A percentile compares a stretch with the other conserved stretches of the same genome.
These are phyloP conservation scores for Plutella xylostella DNA, from an alignment of 2,888 invertebrate species.

Conservation along the genomic window DNA sequence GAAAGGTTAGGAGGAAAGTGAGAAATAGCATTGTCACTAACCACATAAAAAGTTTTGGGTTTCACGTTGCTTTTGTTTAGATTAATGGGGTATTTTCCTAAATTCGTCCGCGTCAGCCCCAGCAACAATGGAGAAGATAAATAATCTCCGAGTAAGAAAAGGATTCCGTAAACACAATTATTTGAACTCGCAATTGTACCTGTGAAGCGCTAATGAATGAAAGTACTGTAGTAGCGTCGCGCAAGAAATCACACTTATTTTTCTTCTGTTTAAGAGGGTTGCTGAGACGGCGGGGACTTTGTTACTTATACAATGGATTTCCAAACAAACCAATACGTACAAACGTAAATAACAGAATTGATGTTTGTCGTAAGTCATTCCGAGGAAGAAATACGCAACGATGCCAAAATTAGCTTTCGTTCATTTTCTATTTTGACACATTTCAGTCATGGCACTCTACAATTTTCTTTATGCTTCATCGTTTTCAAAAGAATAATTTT, in stretches of 20 bases:
- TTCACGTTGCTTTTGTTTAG: slow-evolving; percentile 62
- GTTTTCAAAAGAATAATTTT: slow-evolving; percentile 30
- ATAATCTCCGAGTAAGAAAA: slow-evolving; percentile 66
- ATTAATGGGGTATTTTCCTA: slow-evolving; percentile 66
- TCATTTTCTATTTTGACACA: too few species aligned
- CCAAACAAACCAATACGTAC: neutral
- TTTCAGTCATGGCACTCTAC: too few species aligned
- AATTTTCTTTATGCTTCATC: too few species aligned
- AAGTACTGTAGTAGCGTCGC: slow-evolving; percentile 41
- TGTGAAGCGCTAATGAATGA: slow-evolving; percentile 61
- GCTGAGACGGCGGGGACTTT: neutral
- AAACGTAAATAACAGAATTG: too few species aligned
- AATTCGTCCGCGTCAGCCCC: slow-evolving; percentile 66
- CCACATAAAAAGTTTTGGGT: slow-evolving; percentile 68
- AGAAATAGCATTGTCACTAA: slow-evolving; percentile 62
- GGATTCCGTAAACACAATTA: slow-evolving; percentile 68
- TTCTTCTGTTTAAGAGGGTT: slow-evolving; percentile 21
- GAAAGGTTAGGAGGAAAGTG: slow-evolving; percentile 59
- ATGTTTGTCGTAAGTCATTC: too few species aligned
- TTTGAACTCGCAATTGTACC: slow-evolving; percentile 65
- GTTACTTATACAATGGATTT: neutral
- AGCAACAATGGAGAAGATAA: slow-evolving; percentile 64
- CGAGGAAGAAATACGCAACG: too few species aligned
- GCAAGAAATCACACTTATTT: slow-evolving; percentile 45
- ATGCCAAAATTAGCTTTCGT: too few species aligned